Percentiles rank a stretch among this genome's conserved stretches.
phyloP scores from a whole-genome alignment of 2,888 invertebrate genomes.

The Epistrophe eligans region DNA sequence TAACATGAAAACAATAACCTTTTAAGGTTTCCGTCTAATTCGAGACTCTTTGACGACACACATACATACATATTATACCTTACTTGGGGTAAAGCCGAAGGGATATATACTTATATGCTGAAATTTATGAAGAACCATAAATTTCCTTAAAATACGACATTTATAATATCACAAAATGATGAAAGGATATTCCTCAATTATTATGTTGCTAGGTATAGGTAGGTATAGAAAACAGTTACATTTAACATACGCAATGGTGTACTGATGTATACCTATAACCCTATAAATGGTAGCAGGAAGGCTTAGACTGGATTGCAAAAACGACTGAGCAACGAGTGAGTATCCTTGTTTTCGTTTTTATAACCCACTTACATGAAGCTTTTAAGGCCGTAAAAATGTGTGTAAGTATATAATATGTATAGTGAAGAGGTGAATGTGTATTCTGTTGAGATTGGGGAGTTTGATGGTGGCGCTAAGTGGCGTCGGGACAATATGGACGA shows the following conservation, averaged over 20 bases:
- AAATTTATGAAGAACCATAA: conserved; percentile 73
- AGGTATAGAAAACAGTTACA: background rate
- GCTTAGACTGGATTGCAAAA: conserved; percentile 44
- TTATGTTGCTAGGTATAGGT: conserved; percentile 2
- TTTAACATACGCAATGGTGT: background rate
- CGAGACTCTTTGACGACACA: conserved; percentile 3
- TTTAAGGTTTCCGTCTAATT: conserved; percentile 44
- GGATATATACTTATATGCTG: background rate
- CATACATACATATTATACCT: too few relatives aligned
- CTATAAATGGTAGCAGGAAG: background rate
- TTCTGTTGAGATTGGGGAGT: conserved; percentile 15
- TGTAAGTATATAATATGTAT: background rate
- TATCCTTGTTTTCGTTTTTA: conserved; percentile 75
- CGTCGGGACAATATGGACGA: conserved; percentile 30
- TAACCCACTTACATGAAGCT: conserved; percentile 75
- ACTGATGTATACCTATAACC: background rate
- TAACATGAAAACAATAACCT: conserved; percentile 66
- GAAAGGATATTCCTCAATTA: conserved; percentile 55
- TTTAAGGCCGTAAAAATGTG: conserved; percentile 71
- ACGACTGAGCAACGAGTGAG: conserved; percentile 61
- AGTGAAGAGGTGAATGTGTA: conserved; percentile 36
- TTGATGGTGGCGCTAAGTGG: conserved; percentile 52
- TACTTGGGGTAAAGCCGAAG: background rate
- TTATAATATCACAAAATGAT: conserved; percentile 47
- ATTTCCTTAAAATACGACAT: conserved; percentile 69